These are phyloP conservation scores for Hydraecia micacea DNA, from an alignment of 2,888 invertebrate species.

Conservation along the genomic window DNA sequence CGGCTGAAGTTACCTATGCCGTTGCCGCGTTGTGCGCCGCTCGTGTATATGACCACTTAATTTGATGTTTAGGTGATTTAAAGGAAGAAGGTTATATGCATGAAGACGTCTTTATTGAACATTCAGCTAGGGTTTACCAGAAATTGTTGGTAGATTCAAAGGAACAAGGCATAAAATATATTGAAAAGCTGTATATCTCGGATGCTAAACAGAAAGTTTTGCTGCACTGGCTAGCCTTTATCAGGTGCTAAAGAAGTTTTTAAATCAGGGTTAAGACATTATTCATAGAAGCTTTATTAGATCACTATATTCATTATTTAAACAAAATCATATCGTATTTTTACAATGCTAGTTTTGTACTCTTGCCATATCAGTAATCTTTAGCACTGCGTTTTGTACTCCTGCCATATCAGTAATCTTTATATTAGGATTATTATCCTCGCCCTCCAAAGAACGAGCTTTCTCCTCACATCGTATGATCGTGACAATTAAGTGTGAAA, in stretches of 20 bases:
- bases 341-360: background rate
- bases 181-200: background rate
- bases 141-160: background rate
- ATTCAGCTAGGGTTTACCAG: background rate
- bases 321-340: background rate
- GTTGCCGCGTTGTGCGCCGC: background rate
- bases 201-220: background rate
- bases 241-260: background rate
- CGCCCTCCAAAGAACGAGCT: conserved; percentile 14
- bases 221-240: background rate
- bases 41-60: background rate
- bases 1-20: background rate
- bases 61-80: background rate
- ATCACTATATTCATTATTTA: background rate
- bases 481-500: conserved; percentile 2
- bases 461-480: conserved; percentile 2
- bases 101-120: background rate
- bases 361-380: background rate
- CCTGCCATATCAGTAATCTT: background rate
- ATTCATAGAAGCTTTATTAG: background rate
- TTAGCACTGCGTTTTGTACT: background rate
- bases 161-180: background rate
- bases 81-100: background rate
- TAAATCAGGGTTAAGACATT: background rate
- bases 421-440: background rate